Percentiles rank a stretch among this genome's conserved stretches.
These are phyloP conservation scores for Sciaenops ocellatus DNA, from an alignment of 2,797 vertebrate genomes.

Conservation along the genomic window DNA sequence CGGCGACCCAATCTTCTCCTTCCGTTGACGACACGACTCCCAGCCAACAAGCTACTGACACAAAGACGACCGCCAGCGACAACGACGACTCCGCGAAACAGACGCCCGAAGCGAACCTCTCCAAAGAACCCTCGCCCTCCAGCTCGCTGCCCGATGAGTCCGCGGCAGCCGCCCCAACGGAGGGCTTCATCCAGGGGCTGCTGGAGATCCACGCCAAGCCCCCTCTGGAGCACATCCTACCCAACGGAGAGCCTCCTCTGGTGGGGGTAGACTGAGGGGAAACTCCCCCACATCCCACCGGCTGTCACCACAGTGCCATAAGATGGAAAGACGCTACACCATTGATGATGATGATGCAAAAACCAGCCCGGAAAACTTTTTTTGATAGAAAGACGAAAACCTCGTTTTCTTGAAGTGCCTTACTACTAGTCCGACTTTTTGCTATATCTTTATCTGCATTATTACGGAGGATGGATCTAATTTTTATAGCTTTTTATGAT, in stretches of 20 bases:
- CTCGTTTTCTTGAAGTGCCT: constrained; percentile 93
- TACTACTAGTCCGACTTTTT: constrained; percentile 90
- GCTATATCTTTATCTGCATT: constrained; percentile 88
- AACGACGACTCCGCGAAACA: constrained; percentile 8
- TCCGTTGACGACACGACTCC: background rate
- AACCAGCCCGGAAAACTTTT: constrained; percentile 49
- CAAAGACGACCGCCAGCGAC: constrained; percentile 51
- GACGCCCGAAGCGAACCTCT: constrained; percentile 16
- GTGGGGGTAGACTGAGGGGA: constrained; percentile 88
- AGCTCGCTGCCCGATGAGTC: constrained; percentile 7
- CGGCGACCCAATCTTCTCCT: constrained; percentile 2
- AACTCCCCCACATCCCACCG: background rate
- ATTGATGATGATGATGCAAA: constrained; percentile 63
- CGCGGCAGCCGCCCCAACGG: constrained; percentile 26
- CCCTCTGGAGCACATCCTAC: constrained; percentile 84
- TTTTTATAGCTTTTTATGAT: constrained; percentile 87
- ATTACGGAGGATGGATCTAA: constrained; percentile 79
- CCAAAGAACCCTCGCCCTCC: constrained; percentile 66
- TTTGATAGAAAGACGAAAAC: constrained; percentile 68
- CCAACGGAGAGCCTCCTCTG: constrained; percentile 85
- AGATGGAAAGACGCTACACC: constrained; percentile 57
- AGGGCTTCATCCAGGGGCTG: constrained; percentile 85
- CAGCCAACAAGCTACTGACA: constrained; percentile 59
- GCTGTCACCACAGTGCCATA: constrained; percentile 86
- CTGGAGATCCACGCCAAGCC: constrained; percentile 86